Evolutionary conservation across 2,888 invertebrate genomes (phyloP), one percentile per base, ranked within the genome.

Genomic region (Schrankia costaestrigalis): DNA sequence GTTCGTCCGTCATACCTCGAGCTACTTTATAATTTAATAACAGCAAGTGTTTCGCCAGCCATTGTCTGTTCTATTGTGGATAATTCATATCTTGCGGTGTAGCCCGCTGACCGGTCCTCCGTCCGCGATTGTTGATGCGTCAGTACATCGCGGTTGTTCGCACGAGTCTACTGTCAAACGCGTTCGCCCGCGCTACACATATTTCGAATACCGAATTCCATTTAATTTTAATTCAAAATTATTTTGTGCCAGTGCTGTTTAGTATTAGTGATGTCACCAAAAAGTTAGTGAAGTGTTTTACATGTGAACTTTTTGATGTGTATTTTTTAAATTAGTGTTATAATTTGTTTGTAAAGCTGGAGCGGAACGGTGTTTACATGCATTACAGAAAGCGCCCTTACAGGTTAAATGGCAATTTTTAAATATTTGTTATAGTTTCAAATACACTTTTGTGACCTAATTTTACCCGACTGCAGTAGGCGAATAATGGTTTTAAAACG

Each of bases 331-430:
- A 69, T 57, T 35, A 41, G 62, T 62, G 63, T 49, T 55, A 56
- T 67, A 56, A 60, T 70, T 76, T 63, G 56, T 69, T 75, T 64
- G 79, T 67, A 76, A 86, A 84, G 74, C 87, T 87, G 87, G 87
- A 87, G 85, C 84, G 79, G 54, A 78, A 85, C 74, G 77, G 76
- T 71, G 69, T 76, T 74, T 77, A 84, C 81, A 87, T 87, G 87
- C 85, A 87, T 86, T 86, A 87, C 84, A 82, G 86, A 77, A 87
- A 85, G 75, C 83, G 85, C 56, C 85, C 87, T 50, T 78, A 87
- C 78, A 86, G 86, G 86, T 86, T 72, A 59, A 66, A 56, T 50
- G 35, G 23, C 21, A 32, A 38, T 29, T 33, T 28, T 25, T 8
- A 21, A 9, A 21, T n/a, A 19, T 19, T n/a, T 19, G 9, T n/a